Conservation (phyloP, 2,113 vertebrate genomes). For the Centropus unirufus region DNA sequence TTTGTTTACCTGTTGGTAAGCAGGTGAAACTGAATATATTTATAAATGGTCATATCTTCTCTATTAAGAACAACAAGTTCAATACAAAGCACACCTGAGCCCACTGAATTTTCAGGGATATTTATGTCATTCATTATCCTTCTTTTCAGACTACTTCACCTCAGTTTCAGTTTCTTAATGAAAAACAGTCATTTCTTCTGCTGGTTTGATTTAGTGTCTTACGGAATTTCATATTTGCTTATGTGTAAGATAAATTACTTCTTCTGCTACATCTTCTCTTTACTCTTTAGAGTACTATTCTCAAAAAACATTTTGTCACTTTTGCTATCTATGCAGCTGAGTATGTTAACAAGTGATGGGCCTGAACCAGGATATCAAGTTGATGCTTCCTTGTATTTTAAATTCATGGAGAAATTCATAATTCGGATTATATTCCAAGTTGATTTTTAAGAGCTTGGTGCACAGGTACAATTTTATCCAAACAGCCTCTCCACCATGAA, state of each 20-base stretch:
- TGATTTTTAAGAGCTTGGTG: neutral
- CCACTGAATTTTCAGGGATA: slow-evolving; percentile 29
- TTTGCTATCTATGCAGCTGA: neutral
- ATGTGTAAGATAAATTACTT: neutral
- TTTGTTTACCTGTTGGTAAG: slow-evolving; percentile 5
- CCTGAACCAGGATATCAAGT: neutral
- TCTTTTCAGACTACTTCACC: slow-evolving; percentile 39
- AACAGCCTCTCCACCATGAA: neutral
- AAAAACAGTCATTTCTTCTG: neutral
- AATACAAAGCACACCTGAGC: slow-evolving; percentile 57
- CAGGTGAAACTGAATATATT: neutral
- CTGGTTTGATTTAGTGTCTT: slow-evolving; percentile 37
- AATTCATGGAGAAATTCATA: neutral
- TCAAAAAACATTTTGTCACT: neutral
- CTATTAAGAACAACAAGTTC: neutral
- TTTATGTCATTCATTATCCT: slow-evolving; percentile 41
- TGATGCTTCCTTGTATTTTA: neutral
- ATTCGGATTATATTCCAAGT: neutral
- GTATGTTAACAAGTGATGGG: neutral
- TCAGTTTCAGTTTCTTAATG: slow-evolving; percentile 42
- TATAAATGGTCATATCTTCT: slow-evolving; percentile 25
- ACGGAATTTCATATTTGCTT: neutral
- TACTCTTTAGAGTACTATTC: neutral
- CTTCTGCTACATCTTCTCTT: neutral
- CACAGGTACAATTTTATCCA: neutral